These are phyloP conservation scores for Apotomis betuletana DNA, from an alignment of 2,888 invertebrate genomes.

Conservation along the genomic window DNA sequence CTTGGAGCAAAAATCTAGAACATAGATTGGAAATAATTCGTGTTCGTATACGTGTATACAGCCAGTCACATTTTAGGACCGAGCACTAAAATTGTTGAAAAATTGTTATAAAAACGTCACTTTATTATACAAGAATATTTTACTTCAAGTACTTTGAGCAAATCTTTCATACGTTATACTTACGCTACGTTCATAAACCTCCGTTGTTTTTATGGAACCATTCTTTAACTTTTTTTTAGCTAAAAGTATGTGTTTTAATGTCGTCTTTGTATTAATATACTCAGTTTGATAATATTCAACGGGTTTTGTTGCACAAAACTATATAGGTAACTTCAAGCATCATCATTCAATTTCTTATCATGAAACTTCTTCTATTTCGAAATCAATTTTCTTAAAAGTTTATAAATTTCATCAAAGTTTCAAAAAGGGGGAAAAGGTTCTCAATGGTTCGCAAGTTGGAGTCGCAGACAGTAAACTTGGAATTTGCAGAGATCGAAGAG, in stretches of 20 bases:
- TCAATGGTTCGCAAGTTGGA: slow-evolving; percentile 66
- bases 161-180: too few relatives aligned
- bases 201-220: too few relatives aligned
- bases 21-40: background rate
- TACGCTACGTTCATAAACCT: too few relatives aligned
- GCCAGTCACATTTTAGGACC: background rate
- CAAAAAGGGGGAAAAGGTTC: slow-evolving; percentile 62
- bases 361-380: slow-evolving; percentile 51
- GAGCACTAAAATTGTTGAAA: too few relatives aligned
- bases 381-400: slow-evolving; percentile 68
- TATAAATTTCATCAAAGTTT: slow-evolving; percentile 71
- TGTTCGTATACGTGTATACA: background rate
- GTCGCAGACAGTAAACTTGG: slow-evolving; percentile 63
- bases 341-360: slow-evolving; percentile 29
- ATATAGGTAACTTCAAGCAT: background rate
- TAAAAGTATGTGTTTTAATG: too few relatives aligned
- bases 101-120: too few relatives aligned
- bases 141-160: too few relatives aligned
- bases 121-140: too few relatives aligned
- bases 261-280: too few relatives aligned
- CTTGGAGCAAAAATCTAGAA: background rate
- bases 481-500: slow-evolving; percentile 65
- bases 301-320: too few relatives aligned
- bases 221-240: too few relatives aligned
- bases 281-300: too few relatives aligned